Evolutionary conservation across 2,113 vertebrate genomes (phyloP).

Genomic region (Pristiophorus japonicus): DNA sequence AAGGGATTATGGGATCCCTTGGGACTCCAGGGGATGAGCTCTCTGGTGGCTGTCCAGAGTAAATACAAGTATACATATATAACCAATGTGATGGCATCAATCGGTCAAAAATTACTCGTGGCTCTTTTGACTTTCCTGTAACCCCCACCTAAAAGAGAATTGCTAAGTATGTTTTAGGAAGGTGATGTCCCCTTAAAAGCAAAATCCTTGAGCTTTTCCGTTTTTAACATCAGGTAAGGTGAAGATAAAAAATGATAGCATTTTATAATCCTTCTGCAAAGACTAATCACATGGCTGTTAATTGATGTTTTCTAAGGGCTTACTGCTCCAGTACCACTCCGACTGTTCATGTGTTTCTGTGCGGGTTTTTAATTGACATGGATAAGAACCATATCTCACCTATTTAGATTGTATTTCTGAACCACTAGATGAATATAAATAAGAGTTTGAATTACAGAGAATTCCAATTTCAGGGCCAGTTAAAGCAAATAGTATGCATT

Average conservation of each 20-base stretch:
- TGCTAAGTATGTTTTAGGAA: background rate
- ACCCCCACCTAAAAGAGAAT: background rate
- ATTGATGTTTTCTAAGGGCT: slow-evolving; percentile 20
- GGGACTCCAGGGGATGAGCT: too few relatives aligned
- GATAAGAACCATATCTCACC: background rate
- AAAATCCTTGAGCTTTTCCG: background rate
- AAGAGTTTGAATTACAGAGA: background rate
- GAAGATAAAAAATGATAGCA: background rate
- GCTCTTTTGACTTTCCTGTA: background rate
- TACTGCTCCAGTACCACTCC: background rate
- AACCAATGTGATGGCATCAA: too few relatives aligned
- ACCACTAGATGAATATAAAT: background rate
- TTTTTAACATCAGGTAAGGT: background rate
- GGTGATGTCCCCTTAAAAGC: too few relatives aligned
- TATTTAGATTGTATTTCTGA: background rate
- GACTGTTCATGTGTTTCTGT: background rate
- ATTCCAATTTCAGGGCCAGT: slow-evolving; percentile 10
- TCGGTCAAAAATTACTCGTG: background rate
- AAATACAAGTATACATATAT: too few relatives aligned
- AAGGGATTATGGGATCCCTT: too few relatives aligned
- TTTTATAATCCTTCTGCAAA: slow-evolving; percentile 29
- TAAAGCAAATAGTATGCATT: background rate
- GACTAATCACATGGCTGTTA: background rate
- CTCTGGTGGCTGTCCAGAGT: too few relatives aligned
- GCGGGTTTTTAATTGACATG: background rate